Evolutionary conservation across 1,140 invertebrate species (phyloP), one percentile per base, ranked within the genome.

Genomic region (Macrocentrus cingulum): DNA sequence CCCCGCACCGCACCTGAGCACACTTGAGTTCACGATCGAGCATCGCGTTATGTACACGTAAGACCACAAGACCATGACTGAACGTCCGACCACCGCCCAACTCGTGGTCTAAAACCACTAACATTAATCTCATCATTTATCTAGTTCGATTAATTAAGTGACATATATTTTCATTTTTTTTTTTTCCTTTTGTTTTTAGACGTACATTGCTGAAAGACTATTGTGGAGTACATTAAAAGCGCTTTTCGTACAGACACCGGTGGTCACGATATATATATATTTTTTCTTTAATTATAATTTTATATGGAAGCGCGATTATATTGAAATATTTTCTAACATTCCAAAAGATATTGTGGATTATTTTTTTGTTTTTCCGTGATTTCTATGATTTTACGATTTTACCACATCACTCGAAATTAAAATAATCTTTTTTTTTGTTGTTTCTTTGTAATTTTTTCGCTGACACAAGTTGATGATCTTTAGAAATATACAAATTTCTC

Each of bases 221-320:
- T 19, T 44, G 42, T 23, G 29, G 45, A 48, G 4, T 48, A 48
- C 29, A 48, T 15, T 48, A 48, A 11, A 48, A 48, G 45, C 22
- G 23, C 53, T 59, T 51, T 32, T 51, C 15, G 19, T 19, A 11
- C 20, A 13, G 42, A 22, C 32, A 23, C 23, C 32, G 32, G 16
- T 48, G n/a, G 2, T 46, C 13, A 37, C 15, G n/a, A n/a, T 34
- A 13, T 32, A 49, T 48, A 9, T 48, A 25, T 22, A 23, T 48
- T 25, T 22, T 25, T 48, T 48, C 34, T 39, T 19, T 39, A 9
- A 13, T 20, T 46, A 56, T 56, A 46, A 36, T 18, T 36, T 16
- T 37, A 16, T 51, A 56, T 56, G 53, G 53, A 56, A 56, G 53
- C 53, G 53, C 53, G 32, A 36, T 13, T 29, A 36, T 56, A 56